Percentiles rank a stretch among this genome's conserved stretches.
Conservation (phyloP, 2,797 vertebrate species). For the Arrhamphus sclerolepis region DNA sequence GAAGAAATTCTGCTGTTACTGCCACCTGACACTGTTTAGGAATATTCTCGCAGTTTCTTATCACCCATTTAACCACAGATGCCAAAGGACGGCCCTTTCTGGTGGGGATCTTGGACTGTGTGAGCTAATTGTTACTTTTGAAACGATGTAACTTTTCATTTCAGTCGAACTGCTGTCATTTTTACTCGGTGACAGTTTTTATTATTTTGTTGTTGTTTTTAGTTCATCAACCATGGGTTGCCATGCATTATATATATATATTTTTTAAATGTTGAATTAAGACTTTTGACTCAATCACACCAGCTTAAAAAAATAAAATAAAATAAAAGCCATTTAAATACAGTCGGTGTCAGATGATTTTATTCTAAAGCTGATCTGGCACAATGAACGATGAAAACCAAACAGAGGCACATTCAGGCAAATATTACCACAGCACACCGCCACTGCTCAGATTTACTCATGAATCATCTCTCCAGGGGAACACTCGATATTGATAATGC, state of each 20-base stretch:
- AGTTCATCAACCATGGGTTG: too few relatives aligned
- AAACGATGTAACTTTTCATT: background rate
- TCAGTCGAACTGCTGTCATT: slow-evolving; percentile 31
- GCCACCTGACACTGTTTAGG: slow-evolving; percentile 51
- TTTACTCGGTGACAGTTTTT: slow-evolving; percentile 30
- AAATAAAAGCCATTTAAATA: slow-evolving; percentile 61
- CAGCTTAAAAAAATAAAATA: slow-evolving; percentile 45
- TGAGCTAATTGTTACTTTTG: slow-evolving; percentile 18
- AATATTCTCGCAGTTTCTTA: slow-evolving; percentile 17
- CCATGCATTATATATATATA: too few relatives aligned
- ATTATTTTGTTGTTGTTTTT: slow-evolving; percentile 2
- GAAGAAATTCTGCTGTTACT: slow-evolving; percentile 45
- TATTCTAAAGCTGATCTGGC: slow-evolving; percentile 8
- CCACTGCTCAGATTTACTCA: slow-evolving; percentile 12
- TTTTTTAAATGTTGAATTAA: too few relatives aligned
- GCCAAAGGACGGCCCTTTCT: slow-evolving; percentile 72
- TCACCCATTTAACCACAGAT: slow-evolving; percentile 47
- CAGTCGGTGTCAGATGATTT: slow-evolving; percentile 21
- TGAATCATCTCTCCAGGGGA: slow-evolving; percentile 21
- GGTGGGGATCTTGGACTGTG: slow-evolving; percentile 40
- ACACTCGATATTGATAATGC: slow-evolving; percentile 58
- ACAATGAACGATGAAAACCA: slow-evolving; percentile 40
- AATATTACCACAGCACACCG: slow-evolving; percentile 13
- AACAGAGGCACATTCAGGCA: slow-evolving; percentile 41
- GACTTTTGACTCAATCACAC: slow-evolving; percentile 28